Percentiles rank a stretch among this genome's conserved stretches.
These are phyloP conservation scores for Kryptopterus vitreolus DNA, from an alignment of 2,797 vertebrate genomes.

Conservation along the genomic window DNA sequence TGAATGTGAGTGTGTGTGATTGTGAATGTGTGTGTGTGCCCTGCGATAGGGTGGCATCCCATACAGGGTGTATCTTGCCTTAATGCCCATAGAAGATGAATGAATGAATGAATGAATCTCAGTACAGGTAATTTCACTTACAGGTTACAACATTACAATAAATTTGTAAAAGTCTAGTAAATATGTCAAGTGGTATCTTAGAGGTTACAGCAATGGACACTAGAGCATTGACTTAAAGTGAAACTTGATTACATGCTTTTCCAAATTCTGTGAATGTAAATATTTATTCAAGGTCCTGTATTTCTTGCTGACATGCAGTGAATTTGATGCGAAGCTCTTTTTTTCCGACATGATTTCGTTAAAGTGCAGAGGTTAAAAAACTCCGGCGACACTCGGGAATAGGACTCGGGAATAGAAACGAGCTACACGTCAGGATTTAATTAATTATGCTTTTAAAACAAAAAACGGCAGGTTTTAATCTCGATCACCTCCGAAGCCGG, in stretches of 20 bases:
- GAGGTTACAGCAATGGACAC: too few relatives aligned
- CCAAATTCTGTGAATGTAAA: too few relatives aligned
- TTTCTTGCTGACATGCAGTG: background rate
- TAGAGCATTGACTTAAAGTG: too few relatives aligned
- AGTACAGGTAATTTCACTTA: background rate
- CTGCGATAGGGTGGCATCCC: too few relatives aligned
- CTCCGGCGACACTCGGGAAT: background rate
- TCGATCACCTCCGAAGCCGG: background rate
- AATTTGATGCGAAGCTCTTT: background rate
- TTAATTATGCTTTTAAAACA: constrained; percentile 8
- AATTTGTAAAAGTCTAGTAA: background rate
- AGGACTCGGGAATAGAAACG: too few relatives aligned
- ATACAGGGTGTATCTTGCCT: too few relatives aligned
- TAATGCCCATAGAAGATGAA: too few relatives aligned
- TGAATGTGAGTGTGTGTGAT: too few relatives aligned
- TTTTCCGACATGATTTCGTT: background rate
- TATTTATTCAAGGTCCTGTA: background rate
- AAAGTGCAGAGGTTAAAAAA: background rate
- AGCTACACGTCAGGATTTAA: background rate
- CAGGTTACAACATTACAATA: background rate
- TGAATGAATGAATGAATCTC: too few relatives aligned
- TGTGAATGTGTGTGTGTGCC: too few relatives aligned
- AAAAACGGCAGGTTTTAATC: background rate
- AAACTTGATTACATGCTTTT: too few relatives aligned
- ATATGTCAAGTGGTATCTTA: too few relatives aligned